Evolutionary conservation across 2,888 invertebrate genomes (phyloP), one percentile per base, ranked within the genome.

Genomic region (Cantharis flavilabris): DNA sequence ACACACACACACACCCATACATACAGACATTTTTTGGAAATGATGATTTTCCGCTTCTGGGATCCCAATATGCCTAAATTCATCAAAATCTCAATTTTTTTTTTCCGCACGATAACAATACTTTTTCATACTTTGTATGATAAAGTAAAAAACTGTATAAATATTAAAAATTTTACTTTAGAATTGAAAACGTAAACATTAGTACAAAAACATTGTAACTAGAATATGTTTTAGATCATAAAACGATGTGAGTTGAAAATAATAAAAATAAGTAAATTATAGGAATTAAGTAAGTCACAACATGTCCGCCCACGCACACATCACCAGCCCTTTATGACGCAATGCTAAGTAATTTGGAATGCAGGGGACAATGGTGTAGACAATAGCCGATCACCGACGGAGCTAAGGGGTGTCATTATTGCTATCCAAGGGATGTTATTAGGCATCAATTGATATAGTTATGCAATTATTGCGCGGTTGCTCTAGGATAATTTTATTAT

Each of bases 381-480:
- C 87, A 87, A 86, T 86, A 85, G 85, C 84, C 86, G 86, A 86
- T 87, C 86, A 85, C 84, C 83, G 83, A 84, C 82, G 80, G 80
- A 79, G 80, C 83, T 78, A 85, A 85, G 84, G 84, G 84, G 84
- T 84, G 84, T 87, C 85, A 87, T 87, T 87, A 86, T 84, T 82
- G 76, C 80, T 81, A 78, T 79, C 77, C 79, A 78, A 82, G 85
- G 85, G 86, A 86, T 87, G 86, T 88, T 87, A 88, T 88, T 88
- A 88, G 86, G 86, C 88, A 87, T 87, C 87, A 87, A 87, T 88
- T 88, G 88, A 88, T 88, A 88, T 85, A 87, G 87, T 87, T 87
- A 88, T 88, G 87, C 86, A 85, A 88, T 88, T 88, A 87, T 82
- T 75, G 76, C 75, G 80, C 78, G 80, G 80, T 82, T 79, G 76